Evolutionary conservation across 2,113 vertebrate genomes (phyloP).

Genomic region (Setophaga coronata): DNA sequence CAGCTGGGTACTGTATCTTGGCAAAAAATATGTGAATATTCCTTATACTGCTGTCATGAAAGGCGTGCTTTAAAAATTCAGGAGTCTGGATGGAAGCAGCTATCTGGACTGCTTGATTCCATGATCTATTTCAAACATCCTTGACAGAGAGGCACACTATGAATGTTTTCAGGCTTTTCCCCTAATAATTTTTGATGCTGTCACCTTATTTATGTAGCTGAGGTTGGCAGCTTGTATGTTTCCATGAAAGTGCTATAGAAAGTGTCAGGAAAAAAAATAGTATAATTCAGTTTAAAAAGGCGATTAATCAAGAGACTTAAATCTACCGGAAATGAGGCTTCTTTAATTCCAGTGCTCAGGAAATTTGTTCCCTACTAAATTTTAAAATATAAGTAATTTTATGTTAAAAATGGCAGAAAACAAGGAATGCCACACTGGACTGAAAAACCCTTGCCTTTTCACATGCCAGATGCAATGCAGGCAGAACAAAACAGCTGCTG

Average conservation of each 20-base stretch:
- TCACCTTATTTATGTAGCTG: neutral
- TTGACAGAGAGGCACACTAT: neutral
- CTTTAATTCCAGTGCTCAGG: neutral
- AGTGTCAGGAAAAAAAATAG: neutral
- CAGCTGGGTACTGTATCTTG: neutral
- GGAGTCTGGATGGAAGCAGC: neutral
- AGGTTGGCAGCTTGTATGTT: neutral
- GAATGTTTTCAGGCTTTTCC: neutral
- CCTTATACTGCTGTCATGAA: neutral
- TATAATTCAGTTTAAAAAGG: slow-evolving; percentile 5
- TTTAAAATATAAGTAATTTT: neutral
- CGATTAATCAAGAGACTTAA: neutral
- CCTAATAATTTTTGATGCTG: neutral
- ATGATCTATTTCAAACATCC: neutral
- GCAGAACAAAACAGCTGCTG: neutral
- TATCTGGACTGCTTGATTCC: neutral
- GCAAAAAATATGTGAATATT: neutral
- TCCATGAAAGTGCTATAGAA: neutral
- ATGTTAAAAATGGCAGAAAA: neutral
- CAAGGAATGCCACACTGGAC: neutral
- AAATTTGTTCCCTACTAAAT: neutral
- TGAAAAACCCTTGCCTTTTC: neutral
- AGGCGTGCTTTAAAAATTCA: neutral
- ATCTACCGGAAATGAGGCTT: neutral
- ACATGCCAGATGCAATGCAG: neutral